Evolutionary conservation across 2,888 invertebrate species (phyloP).

Genomic region (Liopterus haemorrhoidalis): DNA sequence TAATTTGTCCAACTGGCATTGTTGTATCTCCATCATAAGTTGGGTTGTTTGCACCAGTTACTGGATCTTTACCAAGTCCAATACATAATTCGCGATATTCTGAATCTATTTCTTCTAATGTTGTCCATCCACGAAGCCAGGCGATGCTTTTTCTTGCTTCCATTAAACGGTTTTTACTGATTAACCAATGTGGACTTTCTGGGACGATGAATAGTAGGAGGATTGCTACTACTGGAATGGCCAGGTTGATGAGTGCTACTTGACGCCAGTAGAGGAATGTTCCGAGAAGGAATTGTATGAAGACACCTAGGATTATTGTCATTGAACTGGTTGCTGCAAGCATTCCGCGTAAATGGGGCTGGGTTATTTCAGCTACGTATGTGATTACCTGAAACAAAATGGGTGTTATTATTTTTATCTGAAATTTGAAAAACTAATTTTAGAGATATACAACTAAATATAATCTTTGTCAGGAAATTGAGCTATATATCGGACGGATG

Average conservation of each 20-base stretch:
- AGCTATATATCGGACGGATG: no score
- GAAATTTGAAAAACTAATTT: no score
- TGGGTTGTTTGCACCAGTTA: constrained; percentile 29
- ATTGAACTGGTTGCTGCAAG: constrained; percentile 69
- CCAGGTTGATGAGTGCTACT: constrained; percentile 62
- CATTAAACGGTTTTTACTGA: constrained; percentile 57
- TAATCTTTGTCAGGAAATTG: no score
- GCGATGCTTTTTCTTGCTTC: constrained; percentile 66
- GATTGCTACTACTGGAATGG: constrained; percentile 59
- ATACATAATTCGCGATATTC: constrained; percentile 53
- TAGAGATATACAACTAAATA: no score
- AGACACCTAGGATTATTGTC: constrained; percentile 68
- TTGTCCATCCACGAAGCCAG: constrained; percentile 76
- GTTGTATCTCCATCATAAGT: constrained; percentile 27
- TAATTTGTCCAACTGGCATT: no score
- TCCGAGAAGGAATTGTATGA: constrained; percentile 70
- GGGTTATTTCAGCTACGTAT: constrained; percentile 78
- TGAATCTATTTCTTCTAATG: constrained; percentile 52
- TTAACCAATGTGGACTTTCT: constrained; percentile 77
- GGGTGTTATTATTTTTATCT: background rate
- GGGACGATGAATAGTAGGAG: constrained; percentile 65
- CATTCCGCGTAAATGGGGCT: constrained; percentile 70
- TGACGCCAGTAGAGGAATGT: constrained; percentile 65
- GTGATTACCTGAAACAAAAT: constrained; percentile 62
- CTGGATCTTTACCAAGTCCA: constrained; percentile 30